Evolutionary conservation across 2,113 vertebrate genomes (phyloP), one percentile per base, ranked within the genome.

Genomic region (Neotoma lepida): DNA sequence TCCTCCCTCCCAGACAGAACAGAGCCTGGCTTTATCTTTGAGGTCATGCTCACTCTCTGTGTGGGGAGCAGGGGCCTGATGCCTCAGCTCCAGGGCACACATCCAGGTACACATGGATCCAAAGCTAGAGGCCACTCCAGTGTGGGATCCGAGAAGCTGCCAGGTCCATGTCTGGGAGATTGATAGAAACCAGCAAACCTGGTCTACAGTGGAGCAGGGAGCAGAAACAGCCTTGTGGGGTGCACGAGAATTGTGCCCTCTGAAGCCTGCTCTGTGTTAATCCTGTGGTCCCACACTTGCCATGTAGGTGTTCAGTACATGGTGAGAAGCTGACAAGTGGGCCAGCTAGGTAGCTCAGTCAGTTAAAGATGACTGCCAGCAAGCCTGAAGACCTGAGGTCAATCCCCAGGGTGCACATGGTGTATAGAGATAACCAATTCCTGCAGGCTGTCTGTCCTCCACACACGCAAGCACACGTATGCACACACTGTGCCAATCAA

Each of bases 191-290:
- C 51, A 35, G 1, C 22, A 39, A 46, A 26, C 24, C 74, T 49
- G 26, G 35, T 12, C 28, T 41, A 18, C 2, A 15, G 20, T 61
- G 28, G 15, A 33, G 39, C 4, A 6, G 24, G 22, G 15, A 54
- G 33, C 51, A 41, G 2, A 66, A 44, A 39, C 22, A 80, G 64
- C 64, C 4, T 6, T 14, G 7, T 26, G 6, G 13, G 51, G 51
- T 28, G 1, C 0, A 41, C 2, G 22, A 73, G 81, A 33, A 9
- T 30, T 56, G 58, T 28, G 18, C 22, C 4, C 8, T 33, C 58
- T 18, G 2, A 1, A 3, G 20, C 26, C 33, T 1, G 58, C 8
- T 22, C 22, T 26, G 4, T 14, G 18, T n/a, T 54, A 26, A 14
- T 20, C 33, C 61, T 86, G 30, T n/a, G 33, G 30, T 49, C 84